phyloP scores from a whole-genome alignment of 2,888 invertebrate species.

The Drosophila ezoana region DNA sequence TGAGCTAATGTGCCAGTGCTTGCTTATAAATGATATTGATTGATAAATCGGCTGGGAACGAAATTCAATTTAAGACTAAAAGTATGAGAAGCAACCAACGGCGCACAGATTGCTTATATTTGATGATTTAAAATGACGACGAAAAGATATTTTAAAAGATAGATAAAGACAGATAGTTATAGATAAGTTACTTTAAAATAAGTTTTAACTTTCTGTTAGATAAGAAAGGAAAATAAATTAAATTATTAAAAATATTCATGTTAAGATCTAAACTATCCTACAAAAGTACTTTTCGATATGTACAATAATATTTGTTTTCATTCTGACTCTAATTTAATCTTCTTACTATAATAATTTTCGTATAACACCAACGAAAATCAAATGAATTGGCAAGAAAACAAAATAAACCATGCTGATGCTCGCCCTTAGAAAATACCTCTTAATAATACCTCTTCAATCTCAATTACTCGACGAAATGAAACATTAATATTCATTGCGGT shows the following conservation, averaged over 20 bases:
- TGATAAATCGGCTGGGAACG: conserved; percentile 62
- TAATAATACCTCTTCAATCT: conserved; percentile 20
- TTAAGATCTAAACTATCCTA: no score
- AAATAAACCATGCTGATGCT: background rate
- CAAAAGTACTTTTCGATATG: no score
- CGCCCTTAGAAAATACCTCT: conserved; percentile 2
- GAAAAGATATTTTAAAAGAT: no score
- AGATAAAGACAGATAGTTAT: no score
- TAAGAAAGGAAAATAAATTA: no score
- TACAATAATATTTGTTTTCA: no score
- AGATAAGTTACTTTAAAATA: no score
- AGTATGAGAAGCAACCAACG: conserved; percentile 1
- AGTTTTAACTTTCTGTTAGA: no score
- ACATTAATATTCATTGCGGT: conserved; percentile 51
- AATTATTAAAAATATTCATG: no score
- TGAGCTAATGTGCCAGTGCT: conserved; percentile 47
- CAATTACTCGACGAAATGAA: conserved; percentile 13
- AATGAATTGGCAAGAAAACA: background rate
- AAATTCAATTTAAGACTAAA: conserved; percentile 16
- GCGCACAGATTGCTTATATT: conserved; percentile 1
- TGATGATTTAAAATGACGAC: background rate
- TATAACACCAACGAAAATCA: no score
- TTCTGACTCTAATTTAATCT: no score
- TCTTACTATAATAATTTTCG: no score
- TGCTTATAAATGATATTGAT: conserved; percentile 71